phyloP scores from a whole-genome alignment of 2,797 vertebrate genomes.

The Danio kyathit region DNA sequence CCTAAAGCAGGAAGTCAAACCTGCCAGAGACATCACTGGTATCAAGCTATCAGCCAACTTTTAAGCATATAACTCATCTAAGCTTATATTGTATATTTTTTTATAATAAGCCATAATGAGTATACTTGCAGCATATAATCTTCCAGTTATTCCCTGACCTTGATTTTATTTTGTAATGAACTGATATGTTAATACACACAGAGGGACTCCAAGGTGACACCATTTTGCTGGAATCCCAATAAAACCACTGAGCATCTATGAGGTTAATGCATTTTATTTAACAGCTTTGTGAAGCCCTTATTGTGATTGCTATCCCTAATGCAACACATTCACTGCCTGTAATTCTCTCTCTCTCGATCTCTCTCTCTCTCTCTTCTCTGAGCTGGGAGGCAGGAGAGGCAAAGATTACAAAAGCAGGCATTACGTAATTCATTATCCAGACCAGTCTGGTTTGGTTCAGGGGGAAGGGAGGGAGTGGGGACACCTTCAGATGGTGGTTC shows the following conservation, averaged over 20 bases:
- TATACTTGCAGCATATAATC: neutral
- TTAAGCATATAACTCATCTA: neutral
- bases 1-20: neutral
- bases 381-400: slow-evolving; percentile 45
- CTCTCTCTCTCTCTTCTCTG: neutral
- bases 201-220: slow-evolving; percentile 27
- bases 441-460: slow-evolving; percentile 43
- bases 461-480: slow-evolving; percentile 10
- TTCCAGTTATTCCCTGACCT: neutral
- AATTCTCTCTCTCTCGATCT: neutral
- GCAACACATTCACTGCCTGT: slow-evolving; percentile 44
- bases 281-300: slow-evolving; percentile 48
- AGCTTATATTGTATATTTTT: neutral
- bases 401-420: slow-evolving; percentile 55
- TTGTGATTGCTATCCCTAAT: slow-evolving; percentile 56
- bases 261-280: slow-evolving; percentile 49
- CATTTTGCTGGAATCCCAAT: slow-evolving; percentile 50
- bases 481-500: slow-evolving; percentile 46
- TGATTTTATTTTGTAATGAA: neutral
- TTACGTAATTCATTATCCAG: slow-evolving; percentile 60
- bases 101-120: neutral
- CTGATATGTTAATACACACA: neutral
- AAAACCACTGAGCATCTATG: slow-evolving; percentile 49
- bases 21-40: neutral
- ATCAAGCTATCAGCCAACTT: neutral